Evolutionary conservation across 1,140 invertebrate genomes (phyloP).

Genomic region (Rhysida immarginata): DNA sequence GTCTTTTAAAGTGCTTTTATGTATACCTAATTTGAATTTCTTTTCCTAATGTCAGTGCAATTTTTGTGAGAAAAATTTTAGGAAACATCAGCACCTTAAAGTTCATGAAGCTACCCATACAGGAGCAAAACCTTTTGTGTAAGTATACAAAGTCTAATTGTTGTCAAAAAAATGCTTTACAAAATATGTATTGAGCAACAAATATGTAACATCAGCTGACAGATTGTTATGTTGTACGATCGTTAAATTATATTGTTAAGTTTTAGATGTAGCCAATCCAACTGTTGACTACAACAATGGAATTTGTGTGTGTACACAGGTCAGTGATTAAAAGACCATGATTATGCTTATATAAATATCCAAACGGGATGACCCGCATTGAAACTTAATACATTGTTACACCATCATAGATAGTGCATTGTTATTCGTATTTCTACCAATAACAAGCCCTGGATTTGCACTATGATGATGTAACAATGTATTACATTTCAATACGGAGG

Average conservation of each 20-base stretch:
- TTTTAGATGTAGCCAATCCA: not conserved
- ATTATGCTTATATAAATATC: too few relatives aligned
- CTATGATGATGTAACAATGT: too few relatives aligned
- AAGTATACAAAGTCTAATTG: too few relatives aligned
- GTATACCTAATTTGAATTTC: not conserved
- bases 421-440: too few relatives aligned
- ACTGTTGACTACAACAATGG: not conserved
- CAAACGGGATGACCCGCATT: too few relatives aligned
- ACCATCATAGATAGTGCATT: too few relatives aligned
- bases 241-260: not conserved
- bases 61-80: not conserved
- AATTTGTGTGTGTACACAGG: not conserved
- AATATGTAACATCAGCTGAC: too few relatives aligned
- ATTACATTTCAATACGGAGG: too few relatives aligned
- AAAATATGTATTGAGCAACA: not conserved
- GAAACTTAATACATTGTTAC: too few relatives aligned
- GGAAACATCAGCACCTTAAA: not conserved
- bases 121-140: not conserved
- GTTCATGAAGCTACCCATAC: not conserved
- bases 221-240: not conserved
- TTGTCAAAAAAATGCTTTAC: not conserved
- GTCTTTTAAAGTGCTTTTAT: not conserved
- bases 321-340: too few relatives aligned
- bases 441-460: too few relatives aligned
- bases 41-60: not conserved